Evolutionary conservation across 1,140 invertebrate species (phyloP).

Genomic region (Halictus rubicundus): DNA sequence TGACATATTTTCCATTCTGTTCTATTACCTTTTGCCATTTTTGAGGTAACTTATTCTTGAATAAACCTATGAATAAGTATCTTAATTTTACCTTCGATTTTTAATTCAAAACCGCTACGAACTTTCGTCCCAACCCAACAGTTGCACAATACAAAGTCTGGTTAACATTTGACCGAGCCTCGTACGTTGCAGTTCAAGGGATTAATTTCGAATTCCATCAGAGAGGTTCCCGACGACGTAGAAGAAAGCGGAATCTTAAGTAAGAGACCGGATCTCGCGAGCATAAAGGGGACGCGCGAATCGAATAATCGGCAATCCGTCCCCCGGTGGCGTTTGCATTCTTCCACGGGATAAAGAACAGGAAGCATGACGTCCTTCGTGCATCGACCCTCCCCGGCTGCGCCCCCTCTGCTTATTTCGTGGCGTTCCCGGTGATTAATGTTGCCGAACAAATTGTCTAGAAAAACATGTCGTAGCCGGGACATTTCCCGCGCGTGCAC

Average conservation of each 20-base stretch:
- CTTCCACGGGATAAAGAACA: conserved; percentile 33
- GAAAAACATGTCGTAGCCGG: conserved; percentile 81
- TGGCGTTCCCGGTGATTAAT: conserved; percentile 79
- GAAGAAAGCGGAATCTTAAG: neutral
- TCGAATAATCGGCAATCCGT: conserved; percentile 34
- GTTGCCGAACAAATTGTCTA: conserved; percentile 83
- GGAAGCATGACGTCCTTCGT: conserved; percentile 39
- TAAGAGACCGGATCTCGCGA: neutral
- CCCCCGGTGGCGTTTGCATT: conserved; percentile 10
- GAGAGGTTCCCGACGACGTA: neutral
- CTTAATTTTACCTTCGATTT: too few species aligned
- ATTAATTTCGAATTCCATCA: neutral
- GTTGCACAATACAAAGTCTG: too few species aligned
- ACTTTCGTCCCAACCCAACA: too few species aligned
- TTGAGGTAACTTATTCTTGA: too few species aligned
- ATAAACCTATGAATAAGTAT: too few species aligned
- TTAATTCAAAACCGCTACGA: too few species aligned
- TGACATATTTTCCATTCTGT: too few species aligned
- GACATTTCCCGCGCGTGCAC: conserved; percentile 64
- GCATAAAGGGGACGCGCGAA: neutral
- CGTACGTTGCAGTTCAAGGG: too few species aligned
- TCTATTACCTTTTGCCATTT: too few species aligned
- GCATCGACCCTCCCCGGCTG: conserved; percentile 52
- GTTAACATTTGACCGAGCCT: too few species aligned
- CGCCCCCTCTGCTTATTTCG: conserved; percentile 59